Base-by-base conservation (phyloP, 2,888 invertebrate species). In the Liopterus haemorrhoidalis region DNA sequence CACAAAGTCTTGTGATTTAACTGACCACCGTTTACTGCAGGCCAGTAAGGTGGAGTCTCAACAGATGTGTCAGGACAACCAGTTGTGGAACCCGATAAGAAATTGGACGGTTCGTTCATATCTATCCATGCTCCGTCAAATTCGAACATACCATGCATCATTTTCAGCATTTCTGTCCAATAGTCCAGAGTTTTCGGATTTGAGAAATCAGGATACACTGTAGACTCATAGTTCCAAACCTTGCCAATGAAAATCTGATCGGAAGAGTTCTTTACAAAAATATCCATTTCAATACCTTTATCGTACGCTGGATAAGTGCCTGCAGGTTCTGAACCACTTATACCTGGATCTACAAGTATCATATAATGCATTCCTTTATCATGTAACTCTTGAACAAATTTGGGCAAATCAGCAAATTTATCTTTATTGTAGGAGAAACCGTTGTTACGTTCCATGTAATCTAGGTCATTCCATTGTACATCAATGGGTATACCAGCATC, bases 381-480 rank as follows among this genome's bases (percentile, higher is more conserved):
- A 54, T 88, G 87, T 24, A 88, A 49, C 36, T 79, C 72, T 5
- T 79, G 63, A 0, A 88, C 77, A 55, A 85, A 87, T n/a, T 74
- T 65, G 0, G 84, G 81, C 24, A 88, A 65, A 2, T 75, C 79
- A 31, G 70, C 71, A 62, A 73, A 88, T 21, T 73, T 75, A 0
- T 64, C 62, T n/a, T 68, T 65, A 59, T 85, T 78, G 57, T 81
- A 80, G 0, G 88, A 87, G 60, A 91, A 91, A 63, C 87, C 87
- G 62, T 87, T 85, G 48, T 75, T 74, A 37, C 78, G 70, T 16
- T 78, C 70, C 89, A 90, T 90, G 61, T 87, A 88, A 66, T 90
- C 89, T 49, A 90, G 74, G 64, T 90, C 90, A 57, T 85, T 86
- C 85, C 87, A 89, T 60, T 87, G 85, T 0, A 81, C 80, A 56